Evolutionary conservation across 2,113 vertebrate genomes (phyloP).

Genomic region (Dicerorhinus sumatrensis): DNA sequence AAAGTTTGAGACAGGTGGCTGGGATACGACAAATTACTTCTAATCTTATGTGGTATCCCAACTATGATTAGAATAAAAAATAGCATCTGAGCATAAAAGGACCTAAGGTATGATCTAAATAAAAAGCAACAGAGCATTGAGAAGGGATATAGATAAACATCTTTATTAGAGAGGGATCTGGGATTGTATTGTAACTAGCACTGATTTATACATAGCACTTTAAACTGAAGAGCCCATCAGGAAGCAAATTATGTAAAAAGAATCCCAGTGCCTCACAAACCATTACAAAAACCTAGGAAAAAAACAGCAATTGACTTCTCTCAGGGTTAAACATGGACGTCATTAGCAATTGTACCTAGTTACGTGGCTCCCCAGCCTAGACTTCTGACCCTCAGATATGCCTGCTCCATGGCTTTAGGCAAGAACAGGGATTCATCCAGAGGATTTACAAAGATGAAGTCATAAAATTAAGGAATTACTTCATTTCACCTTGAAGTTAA

Average conservation of each 20-base stretch:
- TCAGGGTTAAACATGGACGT: not conserved
- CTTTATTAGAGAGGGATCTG: not conserved
- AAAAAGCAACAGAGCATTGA: not conserved
- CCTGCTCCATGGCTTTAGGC: not conserved
- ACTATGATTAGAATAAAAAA: not conserved
- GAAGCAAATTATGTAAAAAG: constrained; percentile 19
- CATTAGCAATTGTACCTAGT: not conserved
- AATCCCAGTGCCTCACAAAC: constrained; percentile 12
- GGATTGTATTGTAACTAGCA: not conserved
- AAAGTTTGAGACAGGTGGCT: not conserved
- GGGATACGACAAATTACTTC: not conserved
- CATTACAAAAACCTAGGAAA: constrained; percentile 14
- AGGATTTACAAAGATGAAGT: not conserved
- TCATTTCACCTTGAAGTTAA: constrained; percentile 26
- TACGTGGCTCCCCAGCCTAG: not conserved
- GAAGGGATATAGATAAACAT: not conserved
- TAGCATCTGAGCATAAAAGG: not conserved
- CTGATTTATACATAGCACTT: not conserved
- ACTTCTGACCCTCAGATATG: not conserved
- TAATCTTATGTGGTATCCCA: not conserved
- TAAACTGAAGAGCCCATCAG: not conserved
- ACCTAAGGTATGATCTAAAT: not conserved
- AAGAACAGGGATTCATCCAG: not conserved
- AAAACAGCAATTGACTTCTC: constrained; percentile 1
- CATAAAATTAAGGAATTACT: constrained; percentile 20